These are phyloP conservation scores for Seladonia tumulorum DNA, from an alignment of 2,888 invertebrate genomes.

Conservation along the genomic window DNA sequence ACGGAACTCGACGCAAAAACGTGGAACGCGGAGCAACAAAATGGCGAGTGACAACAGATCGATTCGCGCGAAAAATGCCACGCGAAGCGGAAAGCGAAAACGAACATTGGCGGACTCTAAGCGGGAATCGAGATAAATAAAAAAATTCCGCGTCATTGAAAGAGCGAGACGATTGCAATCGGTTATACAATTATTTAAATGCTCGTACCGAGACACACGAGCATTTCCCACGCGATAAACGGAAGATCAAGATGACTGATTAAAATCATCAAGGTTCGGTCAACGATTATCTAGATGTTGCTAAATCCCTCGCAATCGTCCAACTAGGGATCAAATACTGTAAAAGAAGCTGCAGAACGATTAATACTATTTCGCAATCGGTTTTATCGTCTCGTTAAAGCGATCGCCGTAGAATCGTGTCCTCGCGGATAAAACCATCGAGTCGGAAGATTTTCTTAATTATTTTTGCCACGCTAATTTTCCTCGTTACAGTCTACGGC, in stretches of 20 bases:
- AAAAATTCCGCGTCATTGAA: background rate
- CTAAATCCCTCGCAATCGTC: background rate
- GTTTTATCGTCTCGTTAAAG: background rate
- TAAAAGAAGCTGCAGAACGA: background rate
- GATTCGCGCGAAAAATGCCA: background rate
- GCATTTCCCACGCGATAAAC: background rate
- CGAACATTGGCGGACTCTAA: background rate
- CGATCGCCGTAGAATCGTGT: background rate
- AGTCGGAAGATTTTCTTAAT: background rate
- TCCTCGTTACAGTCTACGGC: background rate
- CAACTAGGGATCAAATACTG: too few relatives aligned
- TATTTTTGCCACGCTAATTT: background rate
- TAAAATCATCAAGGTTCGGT: background rate
- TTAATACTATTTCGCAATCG: background rate
- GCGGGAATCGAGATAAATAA: background rate
- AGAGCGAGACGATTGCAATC: background rate
- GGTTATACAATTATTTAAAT: conserved; percentile 17
- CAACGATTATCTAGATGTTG: background rate
- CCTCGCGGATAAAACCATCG: background rate
- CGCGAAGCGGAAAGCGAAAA: background rate
- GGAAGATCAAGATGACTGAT: background rate
- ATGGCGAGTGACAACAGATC: background rate
- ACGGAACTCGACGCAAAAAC: background rate
- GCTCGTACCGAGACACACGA: background rate
- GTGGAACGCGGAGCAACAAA: background rate